These are phyloP conservation scores for Myiotriccus ornatus DNA, from an alignment of 2,797 vertebrate genomes.

Conservation along the genomic window DNA sequence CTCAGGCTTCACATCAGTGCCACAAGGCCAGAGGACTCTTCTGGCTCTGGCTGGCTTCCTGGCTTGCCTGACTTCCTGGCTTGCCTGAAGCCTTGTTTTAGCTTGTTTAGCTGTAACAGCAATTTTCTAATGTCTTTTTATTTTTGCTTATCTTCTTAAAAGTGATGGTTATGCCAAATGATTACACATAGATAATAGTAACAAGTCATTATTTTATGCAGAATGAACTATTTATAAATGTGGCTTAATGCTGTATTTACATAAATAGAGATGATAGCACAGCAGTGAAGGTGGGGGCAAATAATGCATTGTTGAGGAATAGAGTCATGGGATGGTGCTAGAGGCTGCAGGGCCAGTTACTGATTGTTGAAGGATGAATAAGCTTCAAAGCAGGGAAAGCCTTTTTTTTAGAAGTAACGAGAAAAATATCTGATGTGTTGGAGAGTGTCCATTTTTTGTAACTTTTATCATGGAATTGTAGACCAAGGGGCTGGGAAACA, in stretches of 20 bases:
- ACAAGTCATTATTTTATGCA: not conserved
- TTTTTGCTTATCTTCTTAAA: conserved; percentile 11
- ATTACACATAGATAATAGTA: not conserved
- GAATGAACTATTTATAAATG: conserved; percentile 3
- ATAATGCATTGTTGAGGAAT: not conserved
- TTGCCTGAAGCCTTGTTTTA: not conserved
- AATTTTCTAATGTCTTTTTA: not conserved
- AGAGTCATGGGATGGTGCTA: not conserved
- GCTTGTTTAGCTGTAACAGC: not conserved
- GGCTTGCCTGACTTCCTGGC: not conserved
- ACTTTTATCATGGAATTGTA: not conserved
- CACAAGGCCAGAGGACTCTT: not conserved
- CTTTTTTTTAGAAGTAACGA: not conserved
- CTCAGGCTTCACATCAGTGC: not conserved
- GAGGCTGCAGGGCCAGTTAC: not conserved
- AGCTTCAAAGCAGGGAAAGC: not conserved
- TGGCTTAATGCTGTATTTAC: not conserved
- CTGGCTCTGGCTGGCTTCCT: not conserved
- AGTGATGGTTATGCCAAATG: not conserved
- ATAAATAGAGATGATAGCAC: not conserved
- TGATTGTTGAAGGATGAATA: not conserved
- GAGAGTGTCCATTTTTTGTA: not conserved
- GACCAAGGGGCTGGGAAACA: not conserved
- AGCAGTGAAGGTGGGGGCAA: not conserved
- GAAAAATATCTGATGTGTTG: not conserved